Base-by-base conservation (phyloP, 2,888 invertebrate genomes). In the Melinaea menophilus region DNA sequence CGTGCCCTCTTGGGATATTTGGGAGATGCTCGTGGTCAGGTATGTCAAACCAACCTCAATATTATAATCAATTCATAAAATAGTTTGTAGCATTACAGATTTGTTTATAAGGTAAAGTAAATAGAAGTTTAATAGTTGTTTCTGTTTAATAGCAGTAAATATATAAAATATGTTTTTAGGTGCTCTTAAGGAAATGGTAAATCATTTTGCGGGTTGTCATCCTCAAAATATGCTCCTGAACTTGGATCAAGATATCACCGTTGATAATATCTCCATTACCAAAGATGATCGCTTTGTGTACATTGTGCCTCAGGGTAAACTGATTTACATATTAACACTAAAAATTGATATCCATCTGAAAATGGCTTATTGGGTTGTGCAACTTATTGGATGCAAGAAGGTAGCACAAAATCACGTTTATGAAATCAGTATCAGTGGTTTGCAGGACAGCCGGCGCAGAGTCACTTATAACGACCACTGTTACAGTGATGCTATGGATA, bases 11-110 rank as follows among this genome's bases (percentile, higher is more conserved):
- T 12, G 85, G 86, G 0, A 83, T 85, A 9, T 86, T 88, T 65
- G 88, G 89, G 4, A 82, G 79, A 68, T 90, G 90, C 75, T 87
- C 85, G 34, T 90, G 90, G 90, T 79, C 75, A 65, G 90, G 90
- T 90, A 77, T 73, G 73, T 63, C 51, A 59, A 33, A 48, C 63
- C 48, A 48, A 61, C 12, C 12, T 7, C 12, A 12, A 48, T 48
- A 48, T 48, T 13, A 48, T 48, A 48, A 48, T 4, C 13, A 48
- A 48, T 13, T 13, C 5, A 9, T 48, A 48, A 48, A 4, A 48
- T 13, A 5, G 48, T 12, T 48, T 13, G 4, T 35, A 37, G 13
- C 47, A n/a, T 12, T 47, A 5, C 46, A 7, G 5, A 37, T 47
- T 22, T 5, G 47, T 45, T 45, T 33, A 46, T 3, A 59, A 22